Conservation (phyloP, 2,797 vertebrate species). For the Chaetophractus vellerosus region DNA sequence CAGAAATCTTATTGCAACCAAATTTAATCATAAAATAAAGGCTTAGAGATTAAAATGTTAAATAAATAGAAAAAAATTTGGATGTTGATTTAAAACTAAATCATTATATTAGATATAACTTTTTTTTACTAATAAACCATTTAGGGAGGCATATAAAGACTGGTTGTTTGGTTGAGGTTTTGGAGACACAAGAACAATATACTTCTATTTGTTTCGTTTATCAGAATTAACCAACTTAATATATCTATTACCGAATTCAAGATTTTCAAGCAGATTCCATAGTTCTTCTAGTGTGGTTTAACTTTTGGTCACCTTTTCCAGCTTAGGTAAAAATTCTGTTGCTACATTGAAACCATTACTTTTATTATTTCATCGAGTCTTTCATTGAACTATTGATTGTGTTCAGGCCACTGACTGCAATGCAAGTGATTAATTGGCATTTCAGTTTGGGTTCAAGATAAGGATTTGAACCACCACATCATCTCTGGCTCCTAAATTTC, state of each 20-base stretch:
- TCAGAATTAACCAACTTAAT: neutral
- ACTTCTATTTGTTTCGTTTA: neutral
- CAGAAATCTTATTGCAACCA: neutral
- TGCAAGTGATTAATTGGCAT: too few relatives aligned
- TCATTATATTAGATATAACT: too few relatives aligned
- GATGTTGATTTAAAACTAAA: neutral
- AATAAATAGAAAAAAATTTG: neutral
- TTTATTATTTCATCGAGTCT: neutral
- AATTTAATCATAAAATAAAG: too few relatives aligned
- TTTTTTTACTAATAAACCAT: neutral
- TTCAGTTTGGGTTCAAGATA: too few relatives aligned
- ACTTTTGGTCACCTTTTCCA: neutral
- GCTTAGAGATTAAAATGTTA: neutral
- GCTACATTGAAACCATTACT: neutral
- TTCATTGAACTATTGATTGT: fast-evolving
- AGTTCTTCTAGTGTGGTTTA: neutral
- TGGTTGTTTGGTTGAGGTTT: neutral
- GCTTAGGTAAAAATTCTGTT: neutral
- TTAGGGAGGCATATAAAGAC: neutral
- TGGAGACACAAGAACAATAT: neutral
- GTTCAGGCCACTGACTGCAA: neutral
- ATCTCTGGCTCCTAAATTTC: neutral
- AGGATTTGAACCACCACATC: neutral
- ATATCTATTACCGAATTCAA: neutral
- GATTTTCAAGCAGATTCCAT: neutral